Percentiles rank a stretch among this genome's conserved stretches.
These are phyloP conservation scores for Heteromurus nitidus DNA, from an alignment of 2,888 invertebrate species.

Conservation along the genomic window DNA sequence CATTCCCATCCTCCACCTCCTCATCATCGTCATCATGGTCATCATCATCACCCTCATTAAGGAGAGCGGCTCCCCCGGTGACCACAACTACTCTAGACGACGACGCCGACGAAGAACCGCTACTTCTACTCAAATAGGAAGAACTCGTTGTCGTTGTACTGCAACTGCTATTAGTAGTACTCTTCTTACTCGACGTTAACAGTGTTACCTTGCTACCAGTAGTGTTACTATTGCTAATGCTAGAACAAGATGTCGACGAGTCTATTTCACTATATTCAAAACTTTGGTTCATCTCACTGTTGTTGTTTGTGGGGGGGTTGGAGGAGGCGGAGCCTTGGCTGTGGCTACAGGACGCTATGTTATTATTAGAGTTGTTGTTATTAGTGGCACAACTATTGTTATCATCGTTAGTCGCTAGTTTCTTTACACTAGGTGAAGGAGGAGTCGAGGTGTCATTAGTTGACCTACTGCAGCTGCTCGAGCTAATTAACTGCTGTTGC, in stretches of 20 bases:
- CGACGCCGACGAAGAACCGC: neutral
- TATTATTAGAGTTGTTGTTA: neutral
- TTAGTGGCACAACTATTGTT: neutral
- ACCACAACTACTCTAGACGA: conserved; percentile 21
- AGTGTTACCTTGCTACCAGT: conserved; percentile 32
- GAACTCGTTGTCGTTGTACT: conserved; percentile 34
- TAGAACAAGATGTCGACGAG: conserved; percentile 20
- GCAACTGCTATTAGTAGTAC: neutral
- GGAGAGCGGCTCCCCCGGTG: neutral
- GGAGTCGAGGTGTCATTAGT: neutral
- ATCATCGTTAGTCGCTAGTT: too few species aligned
- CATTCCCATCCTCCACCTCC: conserved; percentile 9
- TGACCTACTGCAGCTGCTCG: neutral
- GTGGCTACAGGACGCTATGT: conserved; percentile 23
- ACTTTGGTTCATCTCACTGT: conserved; percentile 34
- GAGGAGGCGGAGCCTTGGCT: neutral
- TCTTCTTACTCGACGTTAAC: conserved; percentile 1
- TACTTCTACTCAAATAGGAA: conserved; percentile 12
- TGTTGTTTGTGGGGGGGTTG: neutral
- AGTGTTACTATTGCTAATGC: conserved; percentile 18
- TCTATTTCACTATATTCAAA: conserved; percentile 32
- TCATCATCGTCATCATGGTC: conserved; percentile 8
- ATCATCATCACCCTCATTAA: neutral
- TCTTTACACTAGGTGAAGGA: too few species aligned
- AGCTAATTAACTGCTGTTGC: neutral